Conservation (phyloP, 2,113 vertebrate species). For the Choloepus hoffmanni region DNA sequence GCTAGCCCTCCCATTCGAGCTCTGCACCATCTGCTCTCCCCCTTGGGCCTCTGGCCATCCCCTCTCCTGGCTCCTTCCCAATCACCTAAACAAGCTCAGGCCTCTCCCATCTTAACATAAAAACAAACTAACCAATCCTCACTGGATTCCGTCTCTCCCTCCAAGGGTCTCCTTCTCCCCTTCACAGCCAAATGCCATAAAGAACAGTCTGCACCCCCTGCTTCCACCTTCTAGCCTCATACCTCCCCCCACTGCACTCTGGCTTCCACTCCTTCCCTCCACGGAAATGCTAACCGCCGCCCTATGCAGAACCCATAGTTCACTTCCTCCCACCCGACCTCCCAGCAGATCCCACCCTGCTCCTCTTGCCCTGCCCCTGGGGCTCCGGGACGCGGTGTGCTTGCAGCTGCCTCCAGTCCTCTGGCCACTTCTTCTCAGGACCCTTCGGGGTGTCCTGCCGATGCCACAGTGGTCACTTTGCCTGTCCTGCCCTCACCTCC, state of each 20-base stretch:
- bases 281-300: background rate
- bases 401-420: background rate
- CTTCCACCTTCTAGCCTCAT: background rate
- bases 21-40: background rate
- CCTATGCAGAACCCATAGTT: background rate
- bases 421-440: background rate
- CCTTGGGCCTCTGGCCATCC: background rate
- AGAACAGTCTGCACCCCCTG: background rate
- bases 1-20: rapidly evolving
- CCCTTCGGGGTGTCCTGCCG: background rate
- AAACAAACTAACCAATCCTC: background rate
- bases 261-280: background rate
- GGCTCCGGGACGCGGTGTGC: background rate
- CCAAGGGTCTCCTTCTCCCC: background rate
- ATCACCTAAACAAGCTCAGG: background rate
- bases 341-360: background rate
- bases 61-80: background rate
- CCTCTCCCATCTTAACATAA: background rate
- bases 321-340: too few relatives aligned
- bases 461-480: background rate
- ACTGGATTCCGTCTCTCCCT: background rate
- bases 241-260: background rate
- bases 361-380: background rate
- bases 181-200: background rate
- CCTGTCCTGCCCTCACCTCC: background rate